Percentiles rank a stretch among this genome's conserved stretches.
phyloP scores from a whole-genome alignment of 2,888 invertebrate genomes.

The Amblyjoppa proteus region DNA sequence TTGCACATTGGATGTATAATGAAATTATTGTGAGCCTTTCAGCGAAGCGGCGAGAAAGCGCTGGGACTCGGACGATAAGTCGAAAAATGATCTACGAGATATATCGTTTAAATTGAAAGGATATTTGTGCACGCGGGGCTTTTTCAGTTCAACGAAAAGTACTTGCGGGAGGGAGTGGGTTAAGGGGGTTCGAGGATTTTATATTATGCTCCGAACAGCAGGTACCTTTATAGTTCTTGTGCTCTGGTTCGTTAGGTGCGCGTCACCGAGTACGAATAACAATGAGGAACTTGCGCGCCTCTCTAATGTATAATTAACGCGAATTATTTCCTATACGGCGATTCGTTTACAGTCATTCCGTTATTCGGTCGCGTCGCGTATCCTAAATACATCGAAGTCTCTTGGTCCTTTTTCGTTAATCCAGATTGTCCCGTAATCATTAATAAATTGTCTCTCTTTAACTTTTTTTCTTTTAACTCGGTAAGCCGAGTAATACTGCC shows the following conservation, averaged over 20 bases:
- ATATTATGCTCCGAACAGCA: conserved; percentile 72
- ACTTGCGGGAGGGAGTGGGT: neutral
- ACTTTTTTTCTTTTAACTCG: conserved; percentile 13
- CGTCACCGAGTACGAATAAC: conserved; percentile 71
- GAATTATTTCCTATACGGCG: conserved; percentile 9
- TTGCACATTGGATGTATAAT: conserved; percentile 54
- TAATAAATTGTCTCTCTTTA: conserved; percentile 16
- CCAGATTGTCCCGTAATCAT: conserved; percentile 16
- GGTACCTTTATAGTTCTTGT: conserved; percentile 76
- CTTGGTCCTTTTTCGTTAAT: conserved; percentile 28
- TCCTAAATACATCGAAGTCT: neutral
- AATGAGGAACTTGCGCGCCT: conserved; percentile 78
- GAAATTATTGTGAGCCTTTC: conserved; percentile 11
- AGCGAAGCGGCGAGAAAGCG: conserved; percentile 10
- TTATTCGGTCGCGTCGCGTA: conserved; percentile 13
- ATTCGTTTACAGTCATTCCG: neutral
- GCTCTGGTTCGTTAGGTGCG: conserved; percentile 75
- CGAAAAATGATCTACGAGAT: conserved; percentile 2
- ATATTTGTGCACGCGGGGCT: conserved; percentile 8
- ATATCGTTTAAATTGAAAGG: neutral
- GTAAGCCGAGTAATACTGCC: conserved; percentile 56
- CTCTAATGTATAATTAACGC: neutral
- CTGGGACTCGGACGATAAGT: neutral
- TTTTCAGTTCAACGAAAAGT: conserved; percentile 5
- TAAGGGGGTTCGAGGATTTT: conserved; percentile 47